These are phyloP conservation scores for Gambusia affinis DNA, from an alignment of 2,113 vertebrate genomes.

Conservation along the genomic window DNA sequence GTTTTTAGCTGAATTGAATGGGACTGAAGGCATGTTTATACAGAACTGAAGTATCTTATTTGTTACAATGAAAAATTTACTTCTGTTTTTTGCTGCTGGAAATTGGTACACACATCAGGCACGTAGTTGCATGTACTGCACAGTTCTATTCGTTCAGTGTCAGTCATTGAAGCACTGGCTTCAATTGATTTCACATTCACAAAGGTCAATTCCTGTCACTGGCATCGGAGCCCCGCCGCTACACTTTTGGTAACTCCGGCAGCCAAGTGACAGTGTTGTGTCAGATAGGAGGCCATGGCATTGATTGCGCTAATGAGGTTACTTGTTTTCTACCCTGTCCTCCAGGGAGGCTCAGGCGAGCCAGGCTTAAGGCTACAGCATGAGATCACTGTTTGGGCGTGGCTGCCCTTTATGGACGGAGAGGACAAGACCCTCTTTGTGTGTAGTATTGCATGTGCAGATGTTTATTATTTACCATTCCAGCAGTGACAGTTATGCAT, in stretches of 20 bases:
- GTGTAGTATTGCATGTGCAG: constrained; percentile 4
- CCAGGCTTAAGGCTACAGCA: constrained; percentile 55
- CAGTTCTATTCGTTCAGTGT: constrained; percentile 36
- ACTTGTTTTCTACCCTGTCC: constrained; percentile 53
- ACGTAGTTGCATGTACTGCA: constrained; percentile 16
- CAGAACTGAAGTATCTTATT: constrained; percentile 57
- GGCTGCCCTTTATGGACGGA: constrained; percentile 48
- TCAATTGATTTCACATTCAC: constrained; percentile 57
- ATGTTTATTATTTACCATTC: constrained; percentile 16
- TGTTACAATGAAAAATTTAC: constrained; percentile 17
- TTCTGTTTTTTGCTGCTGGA: constrained; percentile 26
- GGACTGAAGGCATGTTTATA: constrained; percentile 55
- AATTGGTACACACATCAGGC: constrained; percentile 13
- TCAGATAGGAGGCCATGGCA: constrained; percentile 27
- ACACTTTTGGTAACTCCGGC: constrained; percentile 21
- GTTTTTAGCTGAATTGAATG: constrained; percentile 38
- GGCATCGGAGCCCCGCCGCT: constrained; percentile 26
- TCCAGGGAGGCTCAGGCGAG: constrained; percentile 62
- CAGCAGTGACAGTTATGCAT: constrained; percentile 8
- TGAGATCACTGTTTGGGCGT: constrained; percentile 76
- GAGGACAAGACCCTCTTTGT: constrained; percentile 39
- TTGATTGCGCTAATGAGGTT: constrained; percentile 67
- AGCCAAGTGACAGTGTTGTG: constrained; percentile 11
- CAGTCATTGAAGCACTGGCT: constrained; percentile 28
- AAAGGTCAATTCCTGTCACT: constrained; percentile 37